These are phyloP conservation scores for Mandrillus leucophaeus DNA, from an alignment of 2,113 vertebrate genomes.

Conservation along the genomic window DNA sequence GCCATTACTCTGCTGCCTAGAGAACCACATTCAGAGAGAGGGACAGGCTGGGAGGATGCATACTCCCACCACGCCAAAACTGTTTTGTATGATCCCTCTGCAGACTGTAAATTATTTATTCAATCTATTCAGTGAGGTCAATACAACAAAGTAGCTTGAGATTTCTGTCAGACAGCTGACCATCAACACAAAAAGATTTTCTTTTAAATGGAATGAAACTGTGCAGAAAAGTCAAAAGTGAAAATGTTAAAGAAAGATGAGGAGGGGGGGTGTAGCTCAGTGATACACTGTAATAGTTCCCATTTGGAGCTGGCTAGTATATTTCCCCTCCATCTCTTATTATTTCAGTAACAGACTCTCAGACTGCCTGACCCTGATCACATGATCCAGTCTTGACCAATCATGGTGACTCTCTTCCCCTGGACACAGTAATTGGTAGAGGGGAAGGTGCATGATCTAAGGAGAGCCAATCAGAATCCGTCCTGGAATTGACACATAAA, in stretches of 20 bases:
- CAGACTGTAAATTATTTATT: slow-evolving; percentile 46
- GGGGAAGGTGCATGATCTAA: neutral
- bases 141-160: neutral
- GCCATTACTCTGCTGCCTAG: neutral
- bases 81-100: neutral
- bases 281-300: too few species aligned
- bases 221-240: neutral
- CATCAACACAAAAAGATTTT: neutral
- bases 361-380: neutral
- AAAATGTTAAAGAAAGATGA: neutral
- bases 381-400: neutral
- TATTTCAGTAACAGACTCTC: neutral
- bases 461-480: neutral
- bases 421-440: neutral
- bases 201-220: neutral
- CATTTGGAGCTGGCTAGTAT: neutral
- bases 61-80: neutral
- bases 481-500: neutral
- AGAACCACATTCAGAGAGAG: neutral
- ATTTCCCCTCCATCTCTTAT: neutral
- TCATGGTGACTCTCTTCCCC: neutral
- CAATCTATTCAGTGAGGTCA: neutral
- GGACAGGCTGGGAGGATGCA: neutral
- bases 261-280: neutral
- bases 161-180: neutral